These are phyloP conservation scores for Xyliphius kryptos DNA, from an alignment of 2,113 vertebrate genomes.

Conservation along the genomic window DNA sequence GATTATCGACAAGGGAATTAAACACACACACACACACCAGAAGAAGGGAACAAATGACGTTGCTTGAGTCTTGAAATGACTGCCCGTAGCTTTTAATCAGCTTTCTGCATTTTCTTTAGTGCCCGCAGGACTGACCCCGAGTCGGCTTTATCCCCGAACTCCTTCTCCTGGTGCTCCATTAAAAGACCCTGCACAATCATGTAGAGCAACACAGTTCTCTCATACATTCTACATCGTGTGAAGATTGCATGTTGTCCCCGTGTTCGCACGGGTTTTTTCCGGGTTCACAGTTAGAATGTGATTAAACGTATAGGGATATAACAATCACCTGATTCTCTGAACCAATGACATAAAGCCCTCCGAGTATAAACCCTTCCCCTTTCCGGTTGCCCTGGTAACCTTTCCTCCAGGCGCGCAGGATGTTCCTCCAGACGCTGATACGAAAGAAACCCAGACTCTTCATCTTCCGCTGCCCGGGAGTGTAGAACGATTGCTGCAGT, in stretches of 20 bases:
- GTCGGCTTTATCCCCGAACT: constrained; percentile 88
- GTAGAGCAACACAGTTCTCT: not conserved
- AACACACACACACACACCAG: too few relatives aligned
- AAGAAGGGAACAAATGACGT: too few relatives aligned
- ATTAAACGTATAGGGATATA: too few relatives aligned
- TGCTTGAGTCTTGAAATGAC: too few relatives aligned
- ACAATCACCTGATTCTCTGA: constrained; percentile 73
- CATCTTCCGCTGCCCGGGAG: constrained; percentile 75
- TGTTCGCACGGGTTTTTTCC: too few relatives aligned
- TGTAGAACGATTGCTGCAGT: constrained; percentile 80
- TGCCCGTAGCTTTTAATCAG: not conserved
- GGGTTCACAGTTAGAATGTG: too few relatives aligned
- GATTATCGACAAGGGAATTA: too few relatives aligned
- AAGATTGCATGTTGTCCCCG: too few relatives aligned
- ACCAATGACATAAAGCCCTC: constrained; percentile 89
- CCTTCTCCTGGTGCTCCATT: constrained; percentile 84
- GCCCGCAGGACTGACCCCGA: constrained; percentile 67
- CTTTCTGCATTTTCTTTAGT: constrained; percentile 57
- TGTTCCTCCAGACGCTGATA: constrained; percentile 78
- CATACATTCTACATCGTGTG: too few relatives aligned
- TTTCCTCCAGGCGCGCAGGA: constrained; percentile 72
- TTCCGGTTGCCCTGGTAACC: constrained; percentile 82
- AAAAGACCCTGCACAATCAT: constrained; percentile 71
- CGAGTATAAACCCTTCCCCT: constrained; percentile 87
- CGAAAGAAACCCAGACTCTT: constrained; percentile 74